These are phyloP conservation scores for Phortica variegata DNA, from an alignment of 1,140 invertebrate genomes.

Conservation along the genomic window DNA sequence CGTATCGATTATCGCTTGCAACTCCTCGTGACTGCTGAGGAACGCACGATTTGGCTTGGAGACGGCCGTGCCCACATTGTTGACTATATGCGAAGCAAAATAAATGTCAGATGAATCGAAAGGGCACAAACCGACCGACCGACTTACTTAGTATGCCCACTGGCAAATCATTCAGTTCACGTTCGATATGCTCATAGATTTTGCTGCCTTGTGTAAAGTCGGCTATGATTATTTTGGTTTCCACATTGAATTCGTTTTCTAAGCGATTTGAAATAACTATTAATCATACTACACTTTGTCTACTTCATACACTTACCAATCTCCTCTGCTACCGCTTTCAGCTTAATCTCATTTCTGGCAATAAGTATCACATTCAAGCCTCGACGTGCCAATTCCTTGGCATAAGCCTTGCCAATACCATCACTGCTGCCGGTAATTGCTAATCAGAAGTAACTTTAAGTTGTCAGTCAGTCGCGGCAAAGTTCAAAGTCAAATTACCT, in stretches of 20 bases:
- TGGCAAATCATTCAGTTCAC: slow-evolving; percentile 67
- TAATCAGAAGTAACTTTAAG: slow-evolving; percentile 41
- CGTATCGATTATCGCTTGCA: slow-evolving; percentile 83
- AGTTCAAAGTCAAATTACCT: not conserved
- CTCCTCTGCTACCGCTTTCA: slow-evolving; percentile 71
- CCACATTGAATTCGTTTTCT: slow-evolving; percentile 64
- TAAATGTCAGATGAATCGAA: not conserved
- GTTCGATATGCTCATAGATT: slow-evolving; percentile 68
- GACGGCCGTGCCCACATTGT: slow-evolving; percentile 85
- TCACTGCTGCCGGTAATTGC: slow-evolving; percentile 93
- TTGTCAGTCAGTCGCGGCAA: not conserved
- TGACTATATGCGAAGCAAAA: slow-evolving; percentile 66
- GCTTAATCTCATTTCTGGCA: slow-evolving; percentile 73
- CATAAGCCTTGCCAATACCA: slow-evolving; percentile 89
- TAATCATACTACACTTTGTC: not conserved
- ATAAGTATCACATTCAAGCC: slow-evolving; percentile 83
- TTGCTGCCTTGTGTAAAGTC: slow-evolving; percentile 75
- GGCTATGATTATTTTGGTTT: slow-evolving; percentile 72
- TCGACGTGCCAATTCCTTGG: slow-evolving; percentile 74
- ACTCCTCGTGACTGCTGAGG: slow-evolving; percentile 68
- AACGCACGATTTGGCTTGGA: slow-evolving; percentile 75
- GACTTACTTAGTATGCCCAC: slow-evolving; percentile 77
- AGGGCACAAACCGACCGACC: not conserved
- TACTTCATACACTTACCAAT: slow-evolving; percentile 63
- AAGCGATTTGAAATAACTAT: no score